Conservation (phyloP, 2,797 vertebrate genomes). For the Chiloscyllium punctatum region DNA sequence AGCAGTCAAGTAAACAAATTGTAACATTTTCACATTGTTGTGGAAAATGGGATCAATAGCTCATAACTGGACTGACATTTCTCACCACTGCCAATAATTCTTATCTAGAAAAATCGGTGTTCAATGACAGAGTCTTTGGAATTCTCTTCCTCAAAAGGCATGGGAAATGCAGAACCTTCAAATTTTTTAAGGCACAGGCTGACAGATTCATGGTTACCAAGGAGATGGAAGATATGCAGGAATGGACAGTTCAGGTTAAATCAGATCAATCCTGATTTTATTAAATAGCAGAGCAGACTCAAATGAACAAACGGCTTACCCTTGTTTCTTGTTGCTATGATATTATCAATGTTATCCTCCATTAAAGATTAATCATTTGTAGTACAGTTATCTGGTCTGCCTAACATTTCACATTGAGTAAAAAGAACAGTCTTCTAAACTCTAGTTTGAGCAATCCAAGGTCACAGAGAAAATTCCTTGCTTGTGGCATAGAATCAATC, state of each 20-base stretch:
- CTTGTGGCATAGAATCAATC: background rate
- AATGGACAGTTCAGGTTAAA: too few species aligned
- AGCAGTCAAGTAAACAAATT: background rate
- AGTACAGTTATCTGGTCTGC: background rate
- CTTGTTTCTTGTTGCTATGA: too few species aligned
- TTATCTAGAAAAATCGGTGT: background rate
- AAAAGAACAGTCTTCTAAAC: background rate
- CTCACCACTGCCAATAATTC: background rate
- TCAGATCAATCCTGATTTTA: too few species aligned
- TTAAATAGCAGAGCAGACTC: too few species aligned
- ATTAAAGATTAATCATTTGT: background rate
- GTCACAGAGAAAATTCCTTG: background rate
- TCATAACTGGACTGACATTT: background rate
- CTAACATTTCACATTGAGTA: background rate
- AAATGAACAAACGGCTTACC: too few species aligned
- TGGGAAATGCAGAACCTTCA: too few species aligned
- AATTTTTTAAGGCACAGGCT: too few species aligned
- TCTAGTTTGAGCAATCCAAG: background rate
- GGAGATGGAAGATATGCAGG: too few species aligned
- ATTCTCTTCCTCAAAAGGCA: too few species aligned
- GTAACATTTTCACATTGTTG: background rate
- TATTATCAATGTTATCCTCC: background rate
- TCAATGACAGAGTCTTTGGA: background rate
- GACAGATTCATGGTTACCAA: too few species aligned
- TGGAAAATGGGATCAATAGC: background rate